Conservation (phyloP, 1,140 invertebrate genomes). For the Hesperophylax magnus region DNA sequence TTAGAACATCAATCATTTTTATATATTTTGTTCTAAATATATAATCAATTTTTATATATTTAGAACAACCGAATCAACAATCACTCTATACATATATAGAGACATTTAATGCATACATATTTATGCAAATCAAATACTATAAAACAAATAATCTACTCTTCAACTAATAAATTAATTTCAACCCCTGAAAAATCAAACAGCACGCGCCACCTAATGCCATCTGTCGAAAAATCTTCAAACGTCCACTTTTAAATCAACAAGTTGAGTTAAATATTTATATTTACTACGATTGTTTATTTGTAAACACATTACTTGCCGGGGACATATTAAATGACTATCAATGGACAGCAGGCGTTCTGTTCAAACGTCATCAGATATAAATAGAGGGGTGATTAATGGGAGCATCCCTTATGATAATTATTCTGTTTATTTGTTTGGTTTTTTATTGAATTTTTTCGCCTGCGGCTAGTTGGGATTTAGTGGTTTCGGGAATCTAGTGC, state of each 20-base stretch:
- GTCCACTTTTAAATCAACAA: conserved; percentile 21
- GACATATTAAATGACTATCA: conserved; percentile 14
- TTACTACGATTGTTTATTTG: neutral
- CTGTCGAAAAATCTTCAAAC: neutral
- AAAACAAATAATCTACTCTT: too few species aligned
- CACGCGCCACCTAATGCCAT: neutral
- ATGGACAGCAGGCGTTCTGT: neutral
- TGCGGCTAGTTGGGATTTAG: neutral
- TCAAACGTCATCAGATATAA: conserved; percentile 22
- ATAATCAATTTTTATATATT: too few species aligned
- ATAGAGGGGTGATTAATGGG: conserved; percentile 3
- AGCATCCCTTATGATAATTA: neutral
- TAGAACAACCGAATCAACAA: too few species aligned
- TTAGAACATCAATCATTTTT: too few species aligned
- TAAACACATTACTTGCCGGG: neutral
- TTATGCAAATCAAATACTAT: too few species aligned
- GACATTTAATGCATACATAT: too few species aligned
- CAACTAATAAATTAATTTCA: too few species aligned
- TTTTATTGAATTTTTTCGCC: neutral
- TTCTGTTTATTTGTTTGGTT: neutral
- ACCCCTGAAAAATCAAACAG: neutral
- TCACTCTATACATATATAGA: too few species aligned
- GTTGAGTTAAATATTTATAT: conserved; percentile 7
- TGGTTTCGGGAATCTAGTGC: too few species aligned
- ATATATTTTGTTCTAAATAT: too few species aligned